Evolutionary conservation across 2,888 invertebrate species (phyloP), one percentile per base, ranked within the genome.

Genomic region (Phengaris arion): DNA sequence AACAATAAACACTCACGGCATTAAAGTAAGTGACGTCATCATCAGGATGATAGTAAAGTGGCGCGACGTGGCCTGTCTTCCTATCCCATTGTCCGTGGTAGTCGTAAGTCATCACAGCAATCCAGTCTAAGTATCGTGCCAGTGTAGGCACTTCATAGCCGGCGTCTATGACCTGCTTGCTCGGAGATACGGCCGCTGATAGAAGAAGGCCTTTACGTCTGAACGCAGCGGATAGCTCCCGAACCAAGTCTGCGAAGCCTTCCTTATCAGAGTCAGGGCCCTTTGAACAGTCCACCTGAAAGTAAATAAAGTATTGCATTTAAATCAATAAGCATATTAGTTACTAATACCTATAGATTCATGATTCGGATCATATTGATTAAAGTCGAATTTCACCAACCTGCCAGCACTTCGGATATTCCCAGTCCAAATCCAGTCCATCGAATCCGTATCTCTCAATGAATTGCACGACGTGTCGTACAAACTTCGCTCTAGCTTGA

Each of bases 401-500:
- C 95, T 97, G 97, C 97, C 97, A 97, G 82, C 97, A 97, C 85
- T 96, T 96, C 0, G 98, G 98, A 88, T 98, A 98, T 85, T 98
- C 98, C 98, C 98, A 98, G 85, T 98, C 98, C 74, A 98, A 92
- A 87, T 98, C 98, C n/a, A 98, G 92, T n/a, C 98, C 98, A 84
- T 98, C 98, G 85, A 98, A 98, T 74, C 95, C 95, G 82, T 97
- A 96, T 84, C 96, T 96, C 79, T 96, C 95, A 70, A 98, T 90
- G 85, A 98, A 98, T 79, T 95, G 94, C 0, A 98, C 83, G 0
- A 95, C 96, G 81, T 98, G 96, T 6, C 94, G 93, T 9, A 98
- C 95, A 83, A 98, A 98, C 79, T 95, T 95, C 0, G 94, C 93
- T 74, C 98, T 94, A 0, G 97, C 95, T 1, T 94, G 86, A 0